These are phyloP conservation scores for Hesperia comma DNA, from an alignment of 2,888 invertebrate genomes.

Conservation along the genomic window DNA sequence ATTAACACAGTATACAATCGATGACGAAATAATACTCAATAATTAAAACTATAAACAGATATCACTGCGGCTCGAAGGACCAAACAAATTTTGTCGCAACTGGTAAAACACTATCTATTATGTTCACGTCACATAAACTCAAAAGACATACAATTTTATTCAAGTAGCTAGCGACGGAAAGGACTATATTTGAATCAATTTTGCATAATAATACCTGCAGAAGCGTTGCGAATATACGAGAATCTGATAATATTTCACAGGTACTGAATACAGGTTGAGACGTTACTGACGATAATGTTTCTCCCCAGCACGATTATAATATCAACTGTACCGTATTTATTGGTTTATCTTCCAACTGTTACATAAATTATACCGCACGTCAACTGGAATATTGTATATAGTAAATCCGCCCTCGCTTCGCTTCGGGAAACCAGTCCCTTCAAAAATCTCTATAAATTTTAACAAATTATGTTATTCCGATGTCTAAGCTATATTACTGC, in stretches of 20 bases:
- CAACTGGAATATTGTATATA: neutral
- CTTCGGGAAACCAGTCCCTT: too few species aligned
- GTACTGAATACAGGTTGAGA: neutral
- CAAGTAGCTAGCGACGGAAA: neutral
- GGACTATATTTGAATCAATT: neutral
- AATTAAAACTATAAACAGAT: too few species aligned
- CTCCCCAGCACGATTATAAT: neutral
- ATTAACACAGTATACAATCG: too few species aligned
- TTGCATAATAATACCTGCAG: neutral
- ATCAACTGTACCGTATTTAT: neutral
- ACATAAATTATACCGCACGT: neutral
- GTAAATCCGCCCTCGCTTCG: too few species aligned
- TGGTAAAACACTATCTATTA: too few species aligned
- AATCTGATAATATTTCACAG: neutral
- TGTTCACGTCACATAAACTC: too few species aligned
- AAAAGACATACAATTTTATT: neutral
- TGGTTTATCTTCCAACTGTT: neutral
- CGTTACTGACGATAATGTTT: neutral
- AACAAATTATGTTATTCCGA: too few species aligned
- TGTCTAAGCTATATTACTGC: too few species aligned
- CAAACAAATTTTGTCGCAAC: neutral
- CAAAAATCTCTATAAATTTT: too few species aligned
- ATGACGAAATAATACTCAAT: too few species aligned
- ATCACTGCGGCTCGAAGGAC: too few species aligned
- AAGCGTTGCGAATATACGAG: neutral